These are phyloP conservation scores for Ceyx erithaca DNA, from an alignment of 2,797 vertebrate species.

Conservation along the genomic window DNA sequence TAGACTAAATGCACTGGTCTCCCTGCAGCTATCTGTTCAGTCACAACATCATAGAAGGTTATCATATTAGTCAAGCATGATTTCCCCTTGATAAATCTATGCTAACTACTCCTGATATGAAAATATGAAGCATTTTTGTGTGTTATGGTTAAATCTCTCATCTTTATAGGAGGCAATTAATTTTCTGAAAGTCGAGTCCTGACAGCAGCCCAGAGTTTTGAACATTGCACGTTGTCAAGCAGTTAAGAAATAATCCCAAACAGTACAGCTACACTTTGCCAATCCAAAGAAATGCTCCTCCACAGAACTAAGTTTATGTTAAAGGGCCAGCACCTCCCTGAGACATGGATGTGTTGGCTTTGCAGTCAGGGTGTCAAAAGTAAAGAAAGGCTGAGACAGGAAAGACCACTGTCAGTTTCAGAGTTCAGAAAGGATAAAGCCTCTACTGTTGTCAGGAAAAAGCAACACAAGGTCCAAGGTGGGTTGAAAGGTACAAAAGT, in stretches of 20 bases:
- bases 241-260: not conserved
- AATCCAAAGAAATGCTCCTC: not conserved
- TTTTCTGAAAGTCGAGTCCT: not conserved
- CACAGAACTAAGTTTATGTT: not conserved
- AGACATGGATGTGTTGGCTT: not conserved
- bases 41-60: too few species aligned
- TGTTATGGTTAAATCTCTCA: not conserved
- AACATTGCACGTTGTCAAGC: accelerated
- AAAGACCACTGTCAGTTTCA: not conserved
- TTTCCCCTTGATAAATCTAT: too few species aligned
- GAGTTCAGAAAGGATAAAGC: not conserved
- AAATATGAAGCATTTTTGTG: not conserved
- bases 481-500: not conserved
- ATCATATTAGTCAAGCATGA: too few species aligned
- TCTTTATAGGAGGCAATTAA: not conserved
- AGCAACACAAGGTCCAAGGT: not conserved
- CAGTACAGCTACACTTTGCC: not conserved
- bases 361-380: not conserved
- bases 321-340: not conserved
- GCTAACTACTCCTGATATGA: too few species aligned
- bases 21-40: too few species aligned
- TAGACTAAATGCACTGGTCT: too few species aligned
- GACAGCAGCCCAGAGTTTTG: not conserved
- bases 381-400: not conserved
- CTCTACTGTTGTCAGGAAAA: not conserved